Evolutionary conservation across 2,888 invertebrate species (phyloP).

Genomic region (Cylindroiulus punctatus): DNA sequence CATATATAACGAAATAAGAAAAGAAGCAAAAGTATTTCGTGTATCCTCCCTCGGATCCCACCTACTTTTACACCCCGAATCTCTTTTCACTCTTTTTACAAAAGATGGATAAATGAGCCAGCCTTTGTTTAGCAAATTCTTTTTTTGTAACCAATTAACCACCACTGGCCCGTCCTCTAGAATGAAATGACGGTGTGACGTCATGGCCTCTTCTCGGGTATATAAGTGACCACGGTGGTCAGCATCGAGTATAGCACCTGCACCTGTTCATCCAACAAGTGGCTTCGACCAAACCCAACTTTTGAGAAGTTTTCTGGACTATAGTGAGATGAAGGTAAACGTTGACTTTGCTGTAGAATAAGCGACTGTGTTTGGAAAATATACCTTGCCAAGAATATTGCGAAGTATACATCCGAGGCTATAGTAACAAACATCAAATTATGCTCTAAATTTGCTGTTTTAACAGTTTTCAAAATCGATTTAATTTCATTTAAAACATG

Average conservation of each 20-base stretch:
- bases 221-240: background rate
- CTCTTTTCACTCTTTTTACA: slow-evolving; percentile 35
- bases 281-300: background rate
- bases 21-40: slow-evolving; percentile 31
- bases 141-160: slow-evolving; percentile 3
- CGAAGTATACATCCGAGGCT: too few species aligned
- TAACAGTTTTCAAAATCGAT: too few species aligned
- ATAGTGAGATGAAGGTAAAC: background rate
- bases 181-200: slow-evolving; percentile 17
- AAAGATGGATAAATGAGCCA: slow-evolving; percentile 48
- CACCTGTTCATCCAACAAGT: slow-evolving; percentile 29
- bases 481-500: too few species aligned
- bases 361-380: background rate
- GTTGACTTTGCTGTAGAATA: background rate
- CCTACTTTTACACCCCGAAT: slow-evolving; percentile 36
- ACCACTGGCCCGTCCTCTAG: background rate
- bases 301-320: background rate
- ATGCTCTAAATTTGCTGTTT: too few species aligned
- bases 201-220: background rate
- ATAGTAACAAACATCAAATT: too few species aligned
- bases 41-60: slow-evolving; percentile 47
- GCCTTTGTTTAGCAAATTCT: slow-evolving; percentile 36
- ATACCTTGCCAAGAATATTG: background rate
- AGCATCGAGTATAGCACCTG: slow-evolving; percentile 19
- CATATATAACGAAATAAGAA: slow-evolving; percentile 39